Evolutionary conservation across 2,797 vertebrate species (phyloP).

Genomic region (Natrix natrix): DNA sequence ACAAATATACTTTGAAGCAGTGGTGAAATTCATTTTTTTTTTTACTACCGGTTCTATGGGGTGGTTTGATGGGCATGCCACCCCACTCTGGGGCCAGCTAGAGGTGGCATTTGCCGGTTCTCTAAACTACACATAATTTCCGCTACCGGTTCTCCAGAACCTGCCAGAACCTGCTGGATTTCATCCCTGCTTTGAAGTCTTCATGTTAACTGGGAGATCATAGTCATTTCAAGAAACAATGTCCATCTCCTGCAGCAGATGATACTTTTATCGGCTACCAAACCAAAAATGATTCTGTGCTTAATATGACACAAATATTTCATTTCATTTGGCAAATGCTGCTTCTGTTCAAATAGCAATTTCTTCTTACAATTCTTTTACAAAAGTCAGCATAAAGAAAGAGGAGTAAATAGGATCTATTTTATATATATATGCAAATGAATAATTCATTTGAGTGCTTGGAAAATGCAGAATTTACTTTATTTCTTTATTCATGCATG

Average conservation of each 20-base stretch:
- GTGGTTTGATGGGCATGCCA: too few species aligned
- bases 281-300: not conserved
- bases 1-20: not conserved
- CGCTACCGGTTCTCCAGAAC: too few species aligned
- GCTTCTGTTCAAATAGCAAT: not conserved
- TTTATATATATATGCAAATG: conserved; percentile 19
- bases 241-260: not conserved
- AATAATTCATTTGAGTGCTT: conserved; percentile 39
- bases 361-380: not conserved
- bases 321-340: not conserved
- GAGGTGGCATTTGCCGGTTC: too few species aligned
- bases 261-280: not conserved
- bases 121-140: too few species aligned
- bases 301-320: conserved; percentile 4
- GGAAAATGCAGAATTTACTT: conserved; percentile 27
- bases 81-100: too few species aligned
- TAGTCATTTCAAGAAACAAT: not conserved
- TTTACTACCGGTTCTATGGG: too few species aligned
- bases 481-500: conserved; percentile 17
- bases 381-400: conserved; percentile 12
- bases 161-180: too few species aligned
- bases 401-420: not conserved
- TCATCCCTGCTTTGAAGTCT: not conserved
- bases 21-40: too few species aligned
- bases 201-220: not conserved